A percentile compares a stretch with the other conserved stretches of the same genome.
phyloP scores from a whole-genome alignment of 1,140 invertebrate species.

The Drosophila kohkoa region DNA sequence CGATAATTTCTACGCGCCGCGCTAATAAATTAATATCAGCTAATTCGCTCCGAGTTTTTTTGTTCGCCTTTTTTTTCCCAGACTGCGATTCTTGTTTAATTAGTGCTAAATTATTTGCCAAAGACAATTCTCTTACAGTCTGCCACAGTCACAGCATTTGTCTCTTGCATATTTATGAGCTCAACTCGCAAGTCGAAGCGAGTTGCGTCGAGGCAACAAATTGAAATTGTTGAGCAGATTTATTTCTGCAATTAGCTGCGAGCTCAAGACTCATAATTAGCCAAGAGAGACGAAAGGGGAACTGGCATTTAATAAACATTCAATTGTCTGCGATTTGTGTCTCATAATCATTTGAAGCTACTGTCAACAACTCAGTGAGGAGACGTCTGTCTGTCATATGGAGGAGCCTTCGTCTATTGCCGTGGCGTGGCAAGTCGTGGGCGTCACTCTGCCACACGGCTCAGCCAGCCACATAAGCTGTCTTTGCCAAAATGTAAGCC shows the following conservation, averaged over 20 bases:
- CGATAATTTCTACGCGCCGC: constrained; percentile 61
- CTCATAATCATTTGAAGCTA: constrained; percentile 66
- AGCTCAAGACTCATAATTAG: constrained; percentile 60
- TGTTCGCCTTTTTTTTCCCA: constrained; percentile 26
- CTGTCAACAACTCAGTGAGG: constrained; percentile 48
- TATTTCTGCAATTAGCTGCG: constrained; percentile 71
- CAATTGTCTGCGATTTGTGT: constrained; percentile 58
- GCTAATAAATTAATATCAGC: constrained; percentile 67
- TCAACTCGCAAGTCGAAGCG: neutral
- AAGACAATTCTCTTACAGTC: constrained; percentile 30
- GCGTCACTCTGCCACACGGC: constrained; percentile 18
- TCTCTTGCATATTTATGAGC: constrained; percentile 56
- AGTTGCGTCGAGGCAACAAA: constrained; percentile 51
- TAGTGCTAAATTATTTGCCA: constrained; percentile 48
- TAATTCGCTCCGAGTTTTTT: constrained; percentile 36
- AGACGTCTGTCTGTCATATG: constrained; percentile 56
- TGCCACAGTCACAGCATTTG: constrained; percentile 17
- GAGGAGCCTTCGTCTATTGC: constrained; percentile 28
- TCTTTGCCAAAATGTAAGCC: constrained; percentile 55
- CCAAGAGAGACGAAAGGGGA: neutral
- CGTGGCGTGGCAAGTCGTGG: constrained; percentile 23
- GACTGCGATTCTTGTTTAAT: constrained; percentile 60
- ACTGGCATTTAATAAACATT: constrained; percentile 52
- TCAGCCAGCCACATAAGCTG: constrained; percentile 38
- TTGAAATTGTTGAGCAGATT: constrained; percentile 74